Base-by-base conservation (phyloP, 2,113 vertebrate species). In the Copsychus sechellarum region DNA sequence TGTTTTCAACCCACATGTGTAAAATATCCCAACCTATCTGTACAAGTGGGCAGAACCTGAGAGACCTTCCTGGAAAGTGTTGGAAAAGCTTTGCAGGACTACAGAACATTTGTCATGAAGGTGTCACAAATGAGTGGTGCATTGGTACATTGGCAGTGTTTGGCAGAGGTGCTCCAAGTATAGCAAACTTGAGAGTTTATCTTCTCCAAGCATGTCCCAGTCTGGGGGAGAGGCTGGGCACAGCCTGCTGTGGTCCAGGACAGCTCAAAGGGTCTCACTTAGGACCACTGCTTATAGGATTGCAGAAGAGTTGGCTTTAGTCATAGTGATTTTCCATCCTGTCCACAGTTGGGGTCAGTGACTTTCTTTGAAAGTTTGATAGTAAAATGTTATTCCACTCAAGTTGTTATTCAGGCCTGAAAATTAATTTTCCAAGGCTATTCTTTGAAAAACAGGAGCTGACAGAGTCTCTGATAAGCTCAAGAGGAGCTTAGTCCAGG, bases 121-220 rank as follows among this genome's bases (percentile, higher is more conserved):
- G 38, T 60, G n/a, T 34, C 29, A 18, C 34, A 40, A 54, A 40
- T n/a, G 29, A 76, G 40, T 47, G 29, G 28, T 29, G 33, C 29
- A 36, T 18, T 24, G 28, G 20, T n/a, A 67, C 1, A 0, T 0
- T 24, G 16, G 38, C 28, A 51, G 38, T 13, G 11, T n/a, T 72
- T 71, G 16, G 57, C 43, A 65, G 31, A 56, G 26, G 33, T 50
- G 33, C 19, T 43, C 34, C 43, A 57, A 25, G n/a, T 29, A 74
- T 0, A 47, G 22, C 17, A 45, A 47, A 48, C 25, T 13, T 61
- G 20, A 47, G 24, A 60, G 38, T 54, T 67, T 69, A 60, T 21
- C 40, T 29, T 29, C 70, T 69, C 40, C 34, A 67, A 47, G 17
- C 2, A 1, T 34, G n/a, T 69, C 25, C 29, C 54, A 23, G 17